Base-by-base conservation (phyloP, 2,113 vertebrate genomes). In the Rhea pennata region DNA sequence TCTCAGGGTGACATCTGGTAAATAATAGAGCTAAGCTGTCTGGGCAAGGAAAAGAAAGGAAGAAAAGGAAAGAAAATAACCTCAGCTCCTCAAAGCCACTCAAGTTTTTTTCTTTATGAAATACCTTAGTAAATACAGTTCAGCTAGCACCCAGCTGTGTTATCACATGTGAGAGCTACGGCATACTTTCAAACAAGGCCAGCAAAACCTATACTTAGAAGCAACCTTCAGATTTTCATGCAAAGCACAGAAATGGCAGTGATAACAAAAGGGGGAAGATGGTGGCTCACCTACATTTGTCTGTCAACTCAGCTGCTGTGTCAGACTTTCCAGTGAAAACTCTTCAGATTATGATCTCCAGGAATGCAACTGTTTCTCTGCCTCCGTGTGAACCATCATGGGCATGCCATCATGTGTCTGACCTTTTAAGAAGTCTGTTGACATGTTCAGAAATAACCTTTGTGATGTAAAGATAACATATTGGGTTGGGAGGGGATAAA, bases 361-460 rank as follows among this genome's bases (percentile, higher is more conserved):
- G 91, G 95, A 97, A 96, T 77, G 78, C 59, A 36, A 42, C 84
- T 84, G 77, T 78, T 81, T 61, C 92, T 75, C 83, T 36, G 39
- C 44, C 82, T 79, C 19, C 21, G 73, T 39, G 76, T 53, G 71
- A 85, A 65, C 21, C 21, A 23, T 10, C 40, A 40, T 0, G 29
- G 81, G 31, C 27, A 19, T 93, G 61, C 65, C 93, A 74, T 97
- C 97, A 97, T 86, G 46, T 97, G 97, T 95, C 96, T 86, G 96
- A 98, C 97, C 97, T 98, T 98, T 98, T 98, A 97, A 98, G 86
- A 96, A 94, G 72, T 84, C 87, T 93, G 95, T 96, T 97, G 98
- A 98, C 98, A 98, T 93, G 91, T 94, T 98, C 97, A 97, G 95
- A 98, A 98, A 98, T 98, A 98, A 98, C 96, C 95, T 90, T 89